Evolutionary conservation across 2,888 invertebrate genomes (phyloP), one percentile per base, ranked within the genome.

Genomic region (Scaptomyza cyrtandrae): DNA sequence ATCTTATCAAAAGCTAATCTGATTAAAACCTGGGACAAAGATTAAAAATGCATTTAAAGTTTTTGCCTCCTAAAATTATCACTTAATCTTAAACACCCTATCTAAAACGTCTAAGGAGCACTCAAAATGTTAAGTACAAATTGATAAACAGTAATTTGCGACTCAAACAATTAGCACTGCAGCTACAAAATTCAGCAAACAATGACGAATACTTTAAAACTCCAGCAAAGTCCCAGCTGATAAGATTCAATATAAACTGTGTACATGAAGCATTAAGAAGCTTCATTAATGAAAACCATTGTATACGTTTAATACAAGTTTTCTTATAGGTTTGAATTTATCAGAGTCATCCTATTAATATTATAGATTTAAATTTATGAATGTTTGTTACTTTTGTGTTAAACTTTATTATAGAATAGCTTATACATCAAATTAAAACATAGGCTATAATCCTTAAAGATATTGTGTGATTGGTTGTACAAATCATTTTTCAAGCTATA

Each of bases 221-320:
- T 11, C 0, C 41, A 14, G 35, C 48, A 57, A 71, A 64, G 31
- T 41, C 44, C 16, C 58, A 49, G 33, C 2, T 53, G 74, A 81
- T 81, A 86, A 86, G 86, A 81, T 68, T 71, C 50, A 37, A 45
- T 58, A 61, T 70, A 78, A 81, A 64, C 66, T 55, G 45, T 55
- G 33, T 44, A 56, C 45, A 48, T 27, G 31, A 56, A 66, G 37
- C 39, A 56, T 53, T 44, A 48, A 10, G 52, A 55, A 46, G 43
- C 16, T 16, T 53, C 14, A 53, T 35, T 44, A 14, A 54, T 44
- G 24, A 63, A 19, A 66, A 11, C 27, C 48, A 41, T 41, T 41
- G 16, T 39, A 33, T 33, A 33, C 1, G 7, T 29, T 29, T 1
- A 7, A 0, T 29, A 6, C 29, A 29, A 29, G 5, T 29, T 24